Conservation (phyloP, 2,797 vertebrate genomes). For the Pseudochirops cupreus region DNA sequence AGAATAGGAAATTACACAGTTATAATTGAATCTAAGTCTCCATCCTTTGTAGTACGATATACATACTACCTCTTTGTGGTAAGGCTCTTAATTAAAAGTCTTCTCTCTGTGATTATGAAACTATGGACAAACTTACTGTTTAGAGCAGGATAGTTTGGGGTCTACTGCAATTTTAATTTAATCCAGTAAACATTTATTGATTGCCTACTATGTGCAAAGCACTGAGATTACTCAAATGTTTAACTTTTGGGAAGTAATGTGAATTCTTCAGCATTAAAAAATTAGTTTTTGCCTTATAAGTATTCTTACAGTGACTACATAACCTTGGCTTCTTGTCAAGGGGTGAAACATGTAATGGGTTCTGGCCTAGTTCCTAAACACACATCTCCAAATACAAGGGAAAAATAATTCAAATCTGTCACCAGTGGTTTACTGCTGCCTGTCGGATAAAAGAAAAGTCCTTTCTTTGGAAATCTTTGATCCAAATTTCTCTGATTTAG, state of each 20-base stretch:
- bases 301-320: fast-evolving
- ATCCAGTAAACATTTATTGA: neutral
- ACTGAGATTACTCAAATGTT: neutral
- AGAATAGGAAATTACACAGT: neutral
- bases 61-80: neutral
- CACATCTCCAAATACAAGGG: neutral
- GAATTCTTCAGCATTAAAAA: neutral
- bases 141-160: neutral
- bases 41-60: neutral
- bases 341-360: neutral
- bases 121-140: neutral
- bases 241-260: neutral
- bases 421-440: neutral
- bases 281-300: fast-evolving
- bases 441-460: conserved; percentile 4
- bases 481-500: neutral
- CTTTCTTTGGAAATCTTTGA: conserved; percentile 20
- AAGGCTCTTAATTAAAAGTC: neutral
- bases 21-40: neutral
- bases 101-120: neutral
- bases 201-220: neutral
- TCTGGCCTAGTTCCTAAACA: neutral
- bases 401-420: conserved; percentile 9
- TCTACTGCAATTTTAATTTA: neutral
- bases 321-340: neutral